Conservation (phyloP, 2,113 vertebrate species). For the Neolamprologus variostigma region DNA sequence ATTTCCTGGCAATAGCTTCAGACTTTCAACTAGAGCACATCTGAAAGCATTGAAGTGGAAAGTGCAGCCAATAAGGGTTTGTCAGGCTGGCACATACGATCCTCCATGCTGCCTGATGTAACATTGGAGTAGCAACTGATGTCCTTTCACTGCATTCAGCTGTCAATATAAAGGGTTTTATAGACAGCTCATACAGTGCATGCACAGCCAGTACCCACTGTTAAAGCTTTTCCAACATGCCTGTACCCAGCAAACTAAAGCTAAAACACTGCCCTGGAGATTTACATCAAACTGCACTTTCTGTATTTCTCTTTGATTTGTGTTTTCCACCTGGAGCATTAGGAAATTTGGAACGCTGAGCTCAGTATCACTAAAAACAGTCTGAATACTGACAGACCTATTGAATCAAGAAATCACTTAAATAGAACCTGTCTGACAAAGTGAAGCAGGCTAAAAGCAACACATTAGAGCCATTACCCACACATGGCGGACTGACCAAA, state of each 20-base stretch:
- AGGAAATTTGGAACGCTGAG: neutral
- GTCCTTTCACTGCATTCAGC: conserved; percentile 19
- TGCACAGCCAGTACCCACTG: neutral
- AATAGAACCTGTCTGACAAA: neutral
- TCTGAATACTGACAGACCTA: neutral
- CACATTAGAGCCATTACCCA: neutral
- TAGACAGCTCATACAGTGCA: neutral
- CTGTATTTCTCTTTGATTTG: neutral
- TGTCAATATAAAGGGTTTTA: conserved; percentile 4
- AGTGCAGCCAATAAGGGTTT: conserved; percentile 41
- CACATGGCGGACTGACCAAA: neutral
- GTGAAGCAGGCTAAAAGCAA: neutral
- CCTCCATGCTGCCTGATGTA: conserved; percentile 22
- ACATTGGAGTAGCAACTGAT: conserved; percentile 20
- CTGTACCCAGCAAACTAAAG: neutral
- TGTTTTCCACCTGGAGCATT: neutral
- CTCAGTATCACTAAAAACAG: neutral
- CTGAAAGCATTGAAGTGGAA: conserved; percentile 37
- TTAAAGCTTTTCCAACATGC: neutral
- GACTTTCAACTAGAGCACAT: conserved; percentile 37
- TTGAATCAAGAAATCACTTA: neutral
- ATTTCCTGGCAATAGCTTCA: conserved; percentile 40
- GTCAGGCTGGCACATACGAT: conserved; percentile 33
- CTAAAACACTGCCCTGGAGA: neutral
- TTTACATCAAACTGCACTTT: neutral